A percentile compares a stretch with the other conserved stretches of the same genome.
Conservation (phyloP, 2,888 invertebrate species). For the Eupithecia inturbata region DNA sequence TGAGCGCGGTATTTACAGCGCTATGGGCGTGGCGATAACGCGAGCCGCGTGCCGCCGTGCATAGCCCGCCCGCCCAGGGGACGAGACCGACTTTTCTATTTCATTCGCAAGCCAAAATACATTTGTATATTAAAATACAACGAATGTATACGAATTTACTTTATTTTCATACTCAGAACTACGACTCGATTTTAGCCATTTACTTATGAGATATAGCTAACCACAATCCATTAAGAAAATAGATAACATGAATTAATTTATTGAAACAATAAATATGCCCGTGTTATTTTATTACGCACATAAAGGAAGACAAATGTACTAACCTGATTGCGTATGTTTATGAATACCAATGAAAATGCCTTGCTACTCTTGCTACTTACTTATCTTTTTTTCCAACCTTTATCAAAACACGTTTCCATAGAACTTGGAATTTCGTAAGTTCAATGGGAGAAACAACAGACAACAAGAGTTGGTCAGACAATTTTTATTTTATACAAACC, state of each 20-base stretch:
- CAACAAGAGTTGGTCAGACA: slow-evolving; percentile 14
- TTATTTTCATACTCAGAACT: slow-evolving; percentile 22
- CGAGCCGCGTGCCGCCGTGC: slow-evolving; percentile 42
- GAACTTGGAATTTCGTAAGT: slow-evolving; percentile 17
- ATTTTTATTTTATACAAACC: slow-evolving; percentile 17
- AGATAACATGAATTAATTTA: slow-evolving; percentile 29
- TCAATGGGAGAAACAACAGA: slow-evolving; percentile 13
- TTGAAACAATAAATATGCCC: slow-evolving; percentile 25
- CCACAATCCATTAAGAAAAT: slow-evolving; percentile 26
- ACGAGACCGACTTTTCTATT: slow-evolving; percentile 44
- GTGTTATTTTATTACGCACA: slow-evolving; percentile 18
- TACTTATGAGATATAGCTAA: slow-evolving; percentile 29
- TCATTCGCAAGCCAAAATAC: slow-evolving; percentile 44
- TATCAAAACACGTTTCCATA: slow-evolving; percentile 7
- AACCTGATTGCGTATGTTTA: slow-evolving; percentile 23
- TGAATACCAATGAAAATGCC: slow-evolving; percentile 29
- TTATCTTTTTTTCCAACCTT: slow-evolving; percentile 20
- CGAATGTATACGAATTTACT: slow-evolving; percentile 41
- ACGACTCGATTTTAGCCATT: slow-evolving; percentile 25
- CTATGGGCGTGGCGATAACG: slow-evolving; percentile 69
- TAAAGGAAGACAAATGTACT: slow-evolving; percentile 27
- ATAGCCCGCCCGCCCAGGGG: slow-evolving; percentile 42
- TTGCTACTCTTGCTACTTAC: background rate
- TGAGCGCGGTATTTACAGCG: slow-evolving; percentile 78
- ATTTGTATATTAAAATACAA: slow-evolving; percentile 44